Base-by-base conservation (phyloP, 2,797 vertebrate genomes). In the Nannoperca obscura region DNA sequence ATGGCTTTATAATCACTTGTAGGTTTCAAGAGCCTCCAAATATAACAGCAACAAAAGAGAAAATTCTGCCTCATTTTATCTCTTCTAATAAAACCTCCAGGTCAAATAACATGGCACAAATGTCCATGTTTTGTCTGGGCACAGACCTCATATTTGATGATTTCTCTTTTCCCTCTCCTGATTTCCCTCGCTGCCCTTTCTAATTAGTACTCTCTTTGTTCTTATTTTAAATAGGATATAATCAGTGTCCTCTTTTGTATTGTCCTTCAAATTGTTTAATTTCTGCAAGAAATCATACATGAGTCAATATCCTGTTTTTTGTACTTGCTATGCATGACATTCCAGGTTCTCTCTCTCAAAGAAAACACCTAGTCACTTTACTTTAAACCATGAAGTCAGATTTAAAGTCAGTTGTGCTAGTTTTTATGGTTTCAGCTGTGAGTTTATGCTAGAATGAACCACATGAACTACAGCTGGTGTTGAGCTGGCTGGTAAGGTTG, bases 351-450 rank as follows among this genome's bases (percentile, higher is more conserved):
- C 13, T 42, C 36, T 12, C 11, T 36, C 36, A 65, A 54, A 34
- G 79, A 40, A 62, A 59, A 32, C 38, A 2, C 24, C 24, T 27
- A 11, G 10, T 12, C 38, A n/a, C 40, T 76, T 80, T 70, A 68
- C 54, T 55, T 63, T 40, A 14, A 19, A 47, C 42, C 38, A 61
- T 77, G 34, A 84, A 81, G 40, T 73, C 30, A 36, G 54, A 55
- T 76, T 78, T 42, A 74, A 84, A 81, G 71, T 80, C 77, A 62
- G 49, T 76, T 83, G 32, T 76, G 52, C 36, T 76, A 40, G 50
- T 85, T 87, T 90, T 85, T 82, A 91, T 65, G 55, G 58, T 78
- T 84, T 90, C 83, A 89, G 86, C 87, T 91, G 91, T 87, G 80
- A 55, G 44, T 72, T 86, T 78, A 74, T 83, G 71, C 76, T 69